A percentile compares a stretch with the other conserved stretches of the same genome.
These are phyloP conservation scores for Samia ricini DNA, from an alignment of 1,140 invertebrate genomes.

Conservation along the genomic window DNA sequence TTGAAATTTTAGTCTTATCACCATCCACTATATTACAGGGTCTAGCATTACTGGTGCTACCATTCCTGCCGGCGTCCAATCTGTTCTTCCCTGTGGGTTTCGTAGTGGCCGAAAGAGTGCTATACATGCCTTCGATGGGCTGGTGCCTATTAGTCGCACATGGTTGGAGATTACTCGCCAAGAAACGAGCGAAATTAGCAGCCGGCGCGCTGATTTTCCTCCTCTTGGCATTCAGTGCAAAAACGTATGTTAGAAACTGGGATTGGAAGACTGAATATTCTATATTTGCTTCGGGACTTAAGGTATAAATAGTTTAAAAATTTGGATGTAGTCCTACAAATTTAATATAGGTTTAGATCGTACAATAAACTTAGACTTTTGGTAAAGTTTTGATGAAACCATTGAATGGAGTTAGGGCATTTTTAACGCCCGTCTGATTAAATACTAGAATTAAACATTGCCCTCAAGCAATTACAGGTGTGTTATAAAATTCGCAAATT, in stretches of 20 bases:
- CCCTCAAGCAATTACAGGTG: too few species aligned
- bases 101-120: slow-evolving; percentile 95
- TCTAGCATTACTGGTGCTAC: slow-evolving; percentile 90
- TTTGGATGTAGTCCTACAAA: not conserved
- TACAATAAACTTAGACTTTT: too few species aligned
- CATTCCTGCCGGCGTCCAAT: slow-evolving; percentile 97
- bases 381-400: not conserved
- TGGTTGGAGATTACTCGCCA: slow-evolving; percentile 80
- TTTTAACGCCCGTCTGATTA: too few species aligned
- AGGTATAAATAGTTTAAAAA: slow-evolving; percentile 48
- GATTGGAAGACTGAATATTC: slow-evolving; percentile 96
- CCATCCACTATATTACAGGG: slow-evolving; percentile 75
- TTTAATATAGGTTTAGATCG: too few species aligned
- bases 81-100: slow-evolving; percentile 98
- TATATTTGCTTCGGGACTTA: slow-evolving; percentile 94
- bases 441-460: too few species aligned
- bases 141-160: slow-evolving; percentile 96
- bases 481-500: too few species aligned
- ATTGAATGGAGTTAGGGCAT: not conserved
- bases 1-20: too few species aligned
- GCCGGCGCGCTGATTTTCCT: slow-evolving; percentile 81
- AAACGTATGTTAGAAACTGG: slow-evolving; percentile 91
- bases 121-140: slow-evolving; percentile 98
- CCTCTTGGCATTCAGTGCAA: slow-evolving; percentile 85
- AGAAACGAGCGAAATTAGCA: slow-evolving; percentile 79